Percentiles rank a stretch among this genome's conserved stretches.
Evolutionary conservation across 2,113 vertebrate species (phyloP).

Genomic region (Chitala chitala): DNA sequence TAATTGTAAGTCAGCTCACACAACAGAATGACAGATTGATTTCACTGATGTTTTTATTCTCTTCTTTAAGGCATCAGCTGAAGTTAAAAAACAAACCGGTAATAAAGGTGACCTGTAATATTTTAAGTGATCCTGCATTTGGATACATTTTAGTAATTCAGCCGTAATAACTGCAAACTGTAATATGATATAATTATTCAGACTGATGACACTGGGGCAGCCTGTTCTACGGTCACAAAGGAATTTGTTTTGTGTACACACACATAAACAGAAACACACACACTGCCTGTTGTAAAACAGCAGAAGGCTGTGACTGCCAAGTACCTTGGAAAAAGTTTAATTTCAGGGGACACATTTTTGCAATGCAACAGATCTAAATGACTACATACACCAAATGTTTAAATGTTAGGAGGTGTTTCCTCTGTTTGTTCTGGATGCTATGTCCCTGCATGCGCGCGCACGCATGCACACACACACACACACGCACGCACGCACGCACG

Average conservation of each 20-base stretch:
- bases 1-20: too few species aligned
- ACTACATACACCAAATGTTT: too few species aligned
- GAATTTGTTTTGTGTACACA: neutral
- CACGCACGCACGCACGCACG: constrained; percentile 16
- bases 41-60: neutral
- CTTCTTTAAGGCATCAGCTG: neutral
- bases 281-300: too few species aligned
- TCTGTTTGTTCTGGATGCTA: too few species aligned
- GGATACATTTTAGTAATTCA: neutral
- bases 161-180: constrained; percentile 9
- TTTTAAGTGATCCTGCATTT: neutral
- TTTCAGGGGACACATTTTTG: too few species aligned
- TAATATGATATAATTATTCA: neutral
- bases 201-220: neutral
- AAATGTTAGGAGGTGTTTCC: too few species aligned
- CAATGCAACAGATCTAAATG: too few species aligned
- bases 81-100: neutral
- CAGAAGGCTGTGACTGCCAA: too few species aligned
- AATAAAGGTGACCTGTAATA: constrained; percentile 12
- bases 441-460: too few species aligned
- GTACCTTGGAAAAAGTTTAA: too few species aligned
- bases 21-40: too few species aligned
- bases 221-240: neutral
- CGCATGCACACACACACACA: constrained; percentile 10
- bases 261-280: constrained; percentile 11